phyloP scores from a whole-genome alignment of 2,797 vertebrate species.

The Gambusia yucatana region DNA sequence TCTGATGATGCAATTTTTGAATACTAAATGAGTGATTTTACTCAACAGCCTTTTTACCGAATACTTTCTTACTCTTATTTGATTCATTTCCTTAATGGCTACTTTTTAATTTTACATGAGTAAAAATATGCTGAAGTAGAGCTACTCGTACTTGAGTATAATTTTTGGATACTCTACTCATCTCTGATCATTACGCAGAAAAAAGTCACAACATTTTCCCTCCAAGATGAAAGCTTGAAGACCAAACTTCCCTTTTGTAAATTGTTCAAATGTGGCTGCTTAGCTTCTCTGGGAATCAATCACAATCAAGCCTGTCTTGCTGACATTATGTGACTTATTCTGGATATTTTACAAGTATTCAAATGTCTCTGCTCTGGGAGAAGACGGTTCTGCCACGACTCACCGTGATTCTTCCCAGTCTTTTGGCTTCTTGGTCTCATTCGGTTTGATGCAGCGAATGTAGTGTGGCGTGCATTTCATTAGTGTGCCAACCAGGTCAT shows the following conservation, averaged over 20 bases:
- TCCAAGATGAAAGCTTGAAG: background rate
- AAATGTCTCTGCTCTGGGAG: background rate
- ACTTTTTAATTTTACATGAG: no score
- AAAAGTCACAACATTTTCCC: background rate
- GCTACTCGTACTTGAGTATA: no score
- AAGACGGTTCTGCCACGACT: constrained; percentile 22
- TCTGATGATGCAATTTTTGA: no score
- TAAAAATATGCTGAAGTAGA: no score
- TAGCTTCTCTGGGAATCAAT: background rate
- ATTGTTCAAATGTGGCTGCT: background rate
- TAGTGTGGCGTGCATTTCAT: constrained; percentile 99
- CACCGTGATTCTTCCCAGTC: constrained; percentile 99
- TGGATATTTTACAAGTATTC: background rate
- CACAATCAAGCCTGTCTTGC: background rate
- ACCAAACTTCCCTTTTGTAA: background rate
- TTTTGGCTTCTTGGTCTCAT: constrained; percentile 94
- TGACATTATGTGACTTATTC: background rate
- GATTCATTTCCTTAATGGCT: no score
- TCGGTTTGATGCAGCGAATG: constrained; percentile 99
- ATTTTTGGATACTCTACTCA: no score
- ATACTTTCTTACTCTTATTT: no score
- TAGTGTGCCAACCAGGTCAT: constrained; percentile 95
- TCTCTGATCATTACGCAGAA: background rate
- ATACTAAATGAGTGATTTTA: no score
- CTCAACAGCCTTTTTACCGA: no score